phyloP scores from a whole-genome alignment of 2,113 vertebrate species.

The Pelecanus crispus region DNA sequence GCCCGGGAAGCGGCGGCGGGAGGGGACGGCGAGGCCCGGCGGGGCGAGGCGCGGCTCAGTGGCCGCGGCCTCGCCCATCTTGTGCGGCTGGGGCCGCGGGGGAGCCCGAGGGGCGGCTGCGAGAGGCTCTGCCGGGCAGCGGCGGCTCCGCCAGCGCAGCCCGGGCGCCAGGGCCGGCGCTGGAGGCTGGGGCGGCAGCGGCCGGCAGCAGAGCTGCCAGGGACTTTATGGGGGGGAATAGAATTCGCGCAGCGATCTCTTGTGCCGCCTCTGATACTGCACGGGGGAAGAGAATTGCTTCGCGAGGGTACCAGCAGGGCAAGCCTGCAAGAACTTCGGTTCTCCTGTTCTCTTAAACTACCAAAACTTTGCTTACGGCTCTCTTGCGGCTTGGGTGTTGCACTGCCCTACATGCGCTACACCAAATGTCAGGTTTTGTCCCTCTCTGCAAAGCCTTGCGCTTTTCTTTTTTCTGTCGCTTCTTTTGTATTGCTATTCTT shows the following conservation, averaged over 20 bases:
- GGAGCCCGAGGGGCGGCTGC: neutral
- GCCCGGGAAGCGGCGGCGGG: neutral
- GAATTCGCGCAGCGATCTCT: accelerated
- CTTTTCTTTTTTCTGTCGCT: neutral
- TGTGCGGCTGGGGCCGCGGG: neutral
- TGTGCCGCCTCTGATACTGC: accelerated
- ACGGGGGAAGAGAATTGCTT: accelerated
- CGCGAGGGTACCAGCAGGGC: accelerated
- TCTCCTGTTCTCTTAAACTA: too few relatives aligned
- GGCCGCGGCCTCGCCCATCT: accelerated
- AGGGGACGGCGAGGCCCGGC: neutral
- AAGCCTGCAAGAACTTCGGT: neutral
- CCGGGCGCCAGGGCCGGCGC: neutral
- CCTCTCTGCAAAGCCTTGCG: neutral
- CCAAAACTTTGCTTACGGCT: accelerated
- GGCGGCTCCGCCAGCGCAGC: accelerated
- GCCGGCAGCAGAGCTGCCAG: neutral
- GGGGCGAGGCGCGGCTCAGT: neutral
- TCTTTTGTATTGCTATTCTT: neutral
- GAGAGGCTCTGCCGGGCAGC: neutral
- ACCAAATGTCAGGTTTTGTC: neutral
- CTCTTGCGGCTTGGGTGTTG: neutral
- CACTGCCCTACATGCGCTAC: neutral
- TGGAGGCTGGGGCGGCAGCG: neutral
- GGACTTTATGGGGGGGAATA: accelerated